Conservation (phyloP, 2,888 invertebrate genomes). For the Tipula unca region DNA sequence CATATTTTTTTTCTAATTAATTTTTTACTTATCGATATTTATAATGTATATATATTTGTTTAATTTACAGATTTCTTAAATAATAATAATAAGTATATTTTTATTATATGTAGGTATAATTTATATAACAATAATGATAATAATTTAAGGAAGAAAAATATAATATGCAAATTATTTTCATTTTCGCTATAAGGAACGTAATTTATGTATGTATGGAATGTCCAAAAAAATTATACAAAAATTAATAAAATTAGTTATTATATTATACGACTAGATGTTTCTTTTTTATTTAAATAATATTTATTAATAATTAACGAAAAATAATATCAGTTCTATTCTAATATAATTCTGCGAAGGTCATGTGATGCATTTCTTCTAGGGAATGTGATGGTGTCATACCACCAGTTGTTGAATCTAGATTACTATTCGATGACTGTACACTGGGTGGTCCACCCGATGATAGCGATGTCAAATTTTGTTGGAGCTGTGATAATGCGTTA, state of each 20-base stretch:
- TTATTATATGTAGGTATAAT: too few species aligned
- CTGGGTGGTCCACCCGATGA: constrained; percentile 25
- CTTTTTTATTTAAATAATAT: background rate
- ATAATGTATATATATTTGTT: too few species aligned
- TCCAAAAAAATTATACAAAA: background rate
- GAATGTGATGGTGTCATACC: constrained; percentile 27
- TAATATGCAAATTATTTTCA: background rate
- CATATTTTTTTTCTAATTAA: background rate
- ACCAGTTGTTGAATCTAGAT: constrained; percentile 22
- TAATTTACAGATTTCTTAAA: background rate
- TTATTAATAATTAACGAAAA: background rate
- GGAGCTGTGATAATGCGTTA: background rate
- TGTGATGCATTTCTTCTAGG: constrained; percentile 29
- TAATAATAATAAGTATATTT: background rate
- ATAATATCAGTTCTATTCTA: constrained; percentile 20
- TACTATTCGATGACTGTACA: constrained; percentile 26
- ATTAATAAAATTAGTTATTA: background rate
- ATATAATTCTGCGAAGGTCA: constrained; percentile 28
- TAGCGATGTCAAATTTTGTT: background rate
- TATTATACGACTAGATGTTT: background rate
- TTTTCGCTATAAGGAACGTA: background rate
- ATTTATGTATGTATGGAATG: background rate
- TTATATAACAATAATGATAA: background rate
- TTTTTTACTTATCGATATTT: background rate
- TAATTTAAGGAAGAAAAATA: background rate